Percentiles rank a stretch among this genome's conserved stretches.
phyloP scores from a whole-genome alignment of 2,888 invertebrate species.

The Polydrusus cervinus region DNA sequence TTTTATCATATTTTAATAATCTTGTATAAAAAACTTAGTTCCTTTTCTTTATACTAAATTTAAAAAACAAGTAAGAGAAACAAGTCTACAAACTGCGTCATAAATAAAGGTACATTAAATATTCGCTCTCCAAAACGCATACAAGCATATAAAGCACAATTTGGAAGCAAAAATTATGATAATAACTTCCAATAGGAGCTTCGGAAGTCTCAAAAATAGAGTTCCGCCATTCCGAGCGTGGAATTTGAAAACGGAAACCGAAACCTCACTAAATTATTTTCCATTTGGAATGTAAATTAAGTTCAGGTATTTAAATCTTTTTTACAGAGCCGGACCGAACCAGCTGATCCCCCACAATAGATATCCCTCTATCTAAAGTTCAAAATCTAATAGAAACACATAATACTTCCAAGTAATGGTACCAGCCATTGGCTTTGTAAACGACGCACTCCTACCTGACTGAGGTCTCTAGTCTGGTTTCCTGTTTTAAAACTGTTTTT shows the following conservation, averaged over 20 bases:
- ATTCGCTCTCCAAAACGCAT: constrained; percentile 18
- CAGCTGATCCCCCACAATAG: not conserved
- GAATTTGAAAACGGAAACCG: constrained; percentile 32
- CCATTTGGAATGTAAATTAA: constrained; percentile 28
- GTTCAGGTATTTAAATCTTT: constrained; percentile 19
- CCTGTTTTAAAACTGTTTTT: too few species aligned
- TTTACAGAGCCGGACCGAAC: not conserved
- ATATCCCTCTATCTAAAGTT: too few species aligned
- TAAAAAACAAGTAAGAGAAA: not conserved
- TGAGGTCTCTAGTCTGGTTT: too few species aligned
- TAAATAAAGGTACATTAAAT: constrained; percentile 11
- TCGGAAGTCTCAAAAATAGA: constrained; percentile 49
- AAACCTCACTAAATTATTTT: constrained; percentile 39
- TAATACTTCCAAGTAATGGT: too few species aligned
- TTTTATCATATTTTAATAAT: too few species aligned
- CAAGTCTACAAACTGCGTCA: not conserved
- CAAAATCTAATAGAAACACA: too few species aligned
- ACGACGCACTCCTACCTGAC: too few species aligned
- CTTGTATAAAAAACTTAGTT: too few species aligned
- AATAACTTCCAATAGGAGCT: constrained; percentile 39
- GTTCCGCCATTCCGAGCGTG: constrained; percentile 40
- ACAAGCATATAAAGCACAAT: constrained; percentile 42
- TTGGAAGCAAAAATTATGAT: constrained; percentile 45
- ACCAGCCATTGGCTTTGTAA: too few species aligned
- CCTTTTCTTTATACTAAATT: too few species aligned